Percentiles rank a stretch among this genome's conserved stretches.
Conservation (phyloP, 2,888 invertebrate species). For the Entomobrya multifasciata region DNA sequence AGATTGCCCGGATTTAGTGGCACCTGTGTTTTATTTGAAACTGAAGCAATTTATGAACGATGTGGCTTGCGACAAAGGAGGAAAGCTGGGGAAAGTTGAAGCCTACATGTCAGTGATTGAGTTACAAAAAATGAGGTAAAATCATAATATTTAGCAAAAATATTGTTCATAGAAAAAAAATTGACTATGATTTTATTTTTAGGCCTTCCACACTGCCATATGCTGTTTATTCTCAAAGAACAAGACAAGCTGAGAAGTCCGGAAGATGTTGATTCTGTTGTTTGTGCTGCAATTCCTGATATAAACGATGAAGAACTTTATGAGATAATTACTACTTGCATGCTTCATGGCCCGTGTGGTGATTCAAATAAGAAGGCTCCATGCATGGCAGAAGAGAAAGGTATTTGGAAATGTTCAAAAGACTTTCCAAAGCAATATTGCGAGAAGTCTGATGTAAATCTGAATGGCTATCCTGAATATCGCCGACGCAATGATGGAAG, state of each 20-base stretch:
- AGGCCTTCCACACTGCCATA: slow-evolving; percentile 31
- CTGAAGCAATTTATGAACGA: slow-evolving; percentile 79
- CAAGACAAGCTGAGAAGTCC: slow-evolving; percentile 66
- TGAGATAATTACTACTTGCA: slow-evolving; percentile 72
- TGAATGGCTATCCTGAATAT: slow-evolving; percentile 80
- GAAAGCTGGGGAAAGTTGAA: slow-evolving; percentile 74
- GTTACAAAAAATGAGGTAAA: slow-evolving; percentile 80
- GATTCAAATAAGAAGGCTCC: slow-evolving; percentile 44
- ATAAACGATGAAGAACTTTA: slow-evolving; percentile 67
- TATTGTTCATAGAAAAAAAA: too few species aligned
- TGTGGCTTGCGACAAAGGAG: slow-evolving; percentile 64
- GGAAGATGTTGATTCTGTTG: slow-evolving; percentile 71
- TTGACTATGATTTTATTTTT: too few species aligned
- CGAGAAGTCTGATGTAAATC: slow-evolving; percentile 78
- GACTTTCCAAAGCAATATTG: slow-evolving; percentile 79
- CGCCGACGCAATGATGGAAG: slow-evolving; percentile 50
- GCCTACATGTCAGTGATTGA: slow-evolving; percentile 79
- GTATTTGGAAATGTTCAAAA: slow-evolving; percentile 75
- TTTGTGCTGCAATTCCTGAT: slow-evolving; percentile 78
- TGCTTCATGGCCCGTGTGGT: slow-evolving; percentile 80
- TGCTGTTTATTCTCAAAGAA: slow-evolving; percentile 34
- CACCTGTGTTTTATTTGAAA: slow-evolving; percentile 80
- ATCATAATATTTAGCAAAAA: too few species aligned
- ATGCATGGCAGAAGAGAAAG: slow-evolving; percentile 80
- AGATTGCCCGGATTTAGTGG: slow-evolving; percentile 81